Evolutionary conservation across 2,113 vertebrate species (phyloP).

Genomic region (Origma solitaria): DNA sequence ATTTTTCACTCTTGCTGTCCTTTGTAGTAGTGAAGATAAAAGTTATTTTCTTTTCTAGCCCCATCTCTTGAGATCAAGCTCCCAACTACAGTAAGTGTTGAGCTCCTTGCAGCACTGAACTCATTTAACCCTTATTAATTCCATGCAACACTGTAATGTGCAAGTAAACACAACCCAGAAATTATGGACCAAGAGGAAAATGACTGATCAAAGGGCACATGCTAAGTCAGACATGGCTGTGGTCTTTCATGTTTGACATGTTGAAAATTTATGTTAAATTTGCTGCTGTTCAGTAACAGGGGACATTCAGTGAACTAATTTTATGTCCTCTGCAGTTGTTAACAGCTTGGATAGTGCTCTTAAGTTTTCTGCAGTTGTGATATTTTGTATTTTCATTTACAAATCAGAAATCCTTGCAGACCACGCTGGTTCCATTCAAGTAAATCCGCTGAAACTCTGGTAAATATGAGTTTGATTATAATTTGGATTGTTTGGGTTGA

Average conservation of each 20-base stretch:
- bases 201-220: neutral
- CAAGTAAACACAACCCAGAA: neutral
- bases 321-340: neutral
- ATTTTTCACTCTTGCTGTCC: neutral
- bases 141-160: neutral
- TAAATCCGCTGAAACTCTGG: neutral
- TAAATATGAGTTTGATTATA: neutral
- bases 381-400: neutral
- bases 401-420: neutral
- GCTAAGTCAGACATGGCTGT: neutral
- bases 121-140: neutral
- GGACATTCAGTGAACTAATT: neutral
- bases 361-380: neutral
- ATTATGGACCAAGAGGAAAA: neutral
- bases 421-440: neutral
- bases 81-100: neutral
- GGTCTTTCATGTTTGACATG: neutral
- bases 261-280: neutral
- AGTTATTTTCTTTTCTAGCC: neutral
- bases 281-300: neutral
- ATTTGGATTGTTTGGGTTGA: neutral
- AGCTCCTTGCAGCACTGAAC: neutral
- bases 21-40: neutral
- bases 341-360: neutral
- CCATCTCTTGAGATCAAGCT: neutral